Evolutionary conservation across 2,113 vertebrate species (phyloP), one percentile per base, ranked within the genome.

Genomic region (Sinocyclocheilus grahami): DNA sequence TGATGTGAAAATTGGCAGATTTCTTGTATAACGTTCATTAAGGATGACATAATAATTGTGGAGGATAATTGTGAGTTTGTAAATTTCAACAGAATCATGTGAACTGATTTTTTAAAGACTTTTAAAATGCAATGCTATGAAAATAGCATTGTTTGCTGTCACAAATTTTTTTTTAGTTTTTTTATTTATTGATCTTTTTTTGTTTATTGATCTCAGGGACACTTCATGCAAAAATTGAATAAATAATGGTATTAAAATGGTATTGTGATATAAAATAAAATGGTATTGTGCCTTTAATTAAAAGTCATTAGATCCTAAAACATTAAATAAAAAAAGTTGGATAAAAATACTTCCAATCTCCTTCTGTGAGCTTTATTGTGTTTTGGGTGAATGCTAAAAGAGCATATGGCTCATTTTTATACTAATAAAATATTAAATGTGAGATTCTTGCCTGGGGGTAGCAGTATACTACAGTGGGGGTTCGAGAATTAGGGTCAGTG

Each of bases 401-500:
- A 63, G 62, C 62, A 63, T 63, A 63, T 24, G 62, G 62, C 62
- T 63, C 62, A 63, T 63, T 63, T 63, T 63, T 24, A 62, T 24
- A 62, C 60, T 62, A 24, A n/a, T 62, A 62, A 62, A 62, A 24
- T 62, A 62, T 62, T 62, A 22, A 62, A 62, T 3, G n/a, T 62
- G 20, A 62, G 20, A 62, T 62, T 62, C 60, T n/a, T 62, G 60
- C 60, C 60, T 62, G 60, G 20, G 20, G 60, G 60, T 24, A 62
- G 20, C 60, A 62, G 60, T 62, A 62, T 62, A 24, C 22, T 62
- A 22, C 22, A 62, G 60, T 62, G 60, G 10, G 60, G 8, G 60
- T 62, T 62, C 5, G 22, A 62, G 22, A 62, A 62, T 62, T 24
- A 3, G 60, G 60, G 60, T 62, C 60, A 62, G 60, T 62, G 30